phyloP scores from a whole-genome alignment of 2,888 invertebrate genomes.

The Calephelis perditalis region DNA sequence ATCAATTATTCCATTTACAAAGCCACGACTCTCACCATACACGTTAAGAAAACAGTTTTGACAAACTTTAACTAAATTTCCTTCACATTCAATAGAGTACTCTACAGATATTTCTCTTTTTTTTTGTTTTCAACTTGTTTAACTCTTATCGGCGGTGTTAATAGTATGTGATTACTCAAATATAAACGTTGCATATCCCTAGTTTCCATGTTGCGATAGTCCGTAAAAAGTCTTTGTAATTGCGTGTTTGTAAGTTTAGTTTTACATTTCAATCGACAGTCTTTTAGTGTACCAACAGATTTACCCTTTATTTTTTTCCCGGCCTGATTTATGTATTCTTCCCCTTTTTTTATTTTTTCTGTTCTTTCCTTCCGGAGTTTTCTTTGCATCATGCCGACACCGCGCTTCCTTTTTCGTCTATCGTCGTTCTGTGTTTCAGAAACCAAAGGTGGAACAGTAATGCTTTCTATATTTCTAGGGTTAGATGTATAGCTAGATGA shows the following conservation, averaged over 20 bases:
- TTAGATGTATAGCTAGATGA: not conserved
- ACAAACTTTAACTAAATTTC: constrained; percentile 8
- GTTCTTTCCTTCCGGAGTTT: no score
- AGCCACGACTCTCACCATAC: constrained; percentile 7
- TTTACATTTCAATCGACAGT: not conserved
- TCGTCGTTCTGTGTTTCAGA: no score
- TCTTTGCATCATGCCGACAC: no score
- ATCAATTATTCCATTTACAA: not conserved
- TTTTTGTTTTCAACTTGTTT: constrained; percentile 11
- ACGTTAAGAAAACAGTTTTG: constrained; percentile 10
- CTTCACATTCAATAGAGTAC: constrained; percentile 8
- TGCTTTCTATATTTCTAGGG: not conserved
- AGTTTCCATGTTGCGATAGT: no score
- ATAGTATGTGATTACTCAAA: not conserved
- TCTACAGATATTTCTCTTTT: not conserved
- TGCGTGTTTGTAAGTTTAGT: no score
- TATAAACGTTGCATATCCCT: not conserved
- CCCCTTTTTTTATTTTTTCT: not conserved
- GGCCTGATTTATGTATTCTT: not conserved
- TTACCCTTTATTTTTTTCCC: not conserved
- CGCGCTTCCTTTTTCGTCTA: no score
- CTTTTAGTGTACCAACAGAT: not conserved
- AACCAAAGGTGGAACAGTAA: not conserved
- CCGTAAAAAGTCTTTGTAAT: no score
- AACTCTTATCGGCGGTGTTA: constrained; percentile 7